Evolutionary conservation across 53 echinoderm and acorn worm genomes (phyloP), one percentile per base, ranked within the genome.

Genomic region (Crossaster papposus): DNA sequence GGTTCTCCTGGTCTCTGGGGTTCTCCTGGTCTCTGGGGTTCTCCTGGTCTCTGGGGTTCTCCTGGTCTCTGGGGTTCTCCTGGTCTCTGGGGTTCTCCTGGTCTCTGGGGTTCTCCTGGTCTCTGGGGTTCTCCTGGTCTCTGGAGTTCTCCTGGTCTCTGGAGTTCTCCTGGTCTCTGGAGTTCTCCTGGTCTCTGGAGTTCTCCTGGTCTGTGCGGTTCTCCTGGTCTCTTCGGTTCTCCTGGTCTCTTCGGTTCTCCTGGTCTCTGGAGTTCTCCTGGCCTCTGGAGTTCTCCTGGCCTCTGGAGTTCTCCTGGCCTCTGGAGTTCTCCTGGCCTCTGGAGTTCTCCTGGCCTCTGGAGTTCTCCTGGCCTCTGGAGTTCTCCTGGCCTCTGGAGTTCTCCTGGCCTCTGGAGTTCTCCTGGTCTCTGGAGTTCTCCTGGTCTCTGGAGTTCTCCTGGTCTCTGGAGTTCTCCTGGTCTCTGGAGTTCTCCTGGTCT

Each of bases 51-150:
- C 7, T 78, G 29, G 13, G 12, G 38, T 26, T 88, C 79, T 34
- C 65, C 88, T 17, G 65, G 78, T 79, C 79, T 53, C 17, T 14
- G 63, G 37, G 76, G 79, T 10, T 79, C 53, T 32, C 77, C 34
- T 14, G n/a, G 0, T 38, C 77, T 77, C 20, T 8, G 12, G 26
- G 22, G 31, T 24, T 52, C 79, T 14, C 51, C 51, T 24, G 51
- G 52, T 17, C 79, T 52, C 2, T 2, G 79, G 51, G 51, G 51
- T 10, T 26, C 79, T 51, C 51, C 30, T 23, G 50, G 52, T 58
- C 79, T 53, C 8, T 8, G 50, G 36, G 58, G 58, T 15, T 81
- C 81, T 12, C 35, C 53, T 6, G 31, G 8, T 63, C 64, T 50
- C 1, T 3, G 78, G 22, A 6, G 36, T 15, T 78, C 88, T 79